Conservation (phyloP, 1,140 invertebrate genomes). For the Arctopsyche grandis region DNA sequence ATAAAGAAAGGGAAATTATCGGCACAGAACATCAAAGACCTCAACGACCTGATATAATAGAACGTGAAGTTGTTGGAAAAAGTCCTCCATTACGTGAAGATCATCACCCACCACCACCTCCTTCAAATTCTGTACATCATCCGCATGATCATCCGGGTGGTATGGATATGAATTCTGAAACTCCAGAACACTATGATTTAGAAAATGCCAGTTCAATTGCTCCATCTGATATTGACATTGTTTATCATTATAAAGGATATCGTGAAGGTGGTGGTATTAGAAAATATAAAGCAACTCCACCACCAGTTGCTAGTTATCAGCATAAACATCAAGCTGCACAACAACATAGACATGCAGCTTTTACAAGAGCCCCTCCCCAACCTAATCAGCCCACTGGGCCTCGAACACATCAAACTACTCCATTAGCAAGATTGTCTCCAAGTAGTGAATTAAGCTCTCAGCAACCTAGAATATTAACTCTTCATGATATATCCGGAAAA, state of each 20-base stretch:
- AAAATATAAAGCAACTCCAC: constrained; percentile 86
- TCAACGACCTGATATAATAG: constrained; percentile 92
- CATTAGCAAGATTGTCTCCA: constrained; percentile 87
- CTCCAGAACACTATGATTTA: constrained; percentile 95
- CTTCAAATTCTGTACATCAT: constrained; percentile 71
- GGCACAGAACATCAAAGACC: constrained; percentile 74
- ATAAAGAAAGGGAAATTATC: constrained; percentile 84
- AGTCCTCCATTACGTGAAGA: constrained; percentile 80
- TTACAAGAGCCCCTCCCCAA: constrained; percentile 76
- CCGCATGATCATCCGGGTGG: constrained; percentile 74
- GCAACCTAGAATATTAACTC: constrained; percentile 88
- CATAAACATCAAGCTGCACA: constrained; percentile 79
- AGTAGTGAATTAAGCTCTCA: constrained; percentile 92
- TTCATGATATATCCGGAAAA: constrained; percentile 94
- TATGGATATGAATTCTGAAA: constrained; percentile 79
- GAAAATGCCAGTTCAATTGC: constrained; percentile 98
- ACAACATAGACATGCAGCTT: constrained; percentile 75
- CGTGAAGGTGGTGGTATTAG: constrained; percentile 81
- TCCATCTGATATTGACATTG: constrained; percentile 96
- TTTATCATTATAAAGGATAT: constrained; percentile 96
- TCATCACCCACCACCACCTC: constrained; percentile 78
- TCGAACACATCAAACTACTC: constrained; percentile 84
- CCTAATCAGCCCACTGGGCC: constrained; percentile 72
- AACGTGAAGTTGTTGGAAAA: constrained; percentile 85
- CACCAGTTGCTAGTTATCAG: constrained; percentile 77